Evolutionary conservation across 2,888 invertebrate genomes (phyloP).

Genomic region (Bembecia ichneumoniformis): DNA sequence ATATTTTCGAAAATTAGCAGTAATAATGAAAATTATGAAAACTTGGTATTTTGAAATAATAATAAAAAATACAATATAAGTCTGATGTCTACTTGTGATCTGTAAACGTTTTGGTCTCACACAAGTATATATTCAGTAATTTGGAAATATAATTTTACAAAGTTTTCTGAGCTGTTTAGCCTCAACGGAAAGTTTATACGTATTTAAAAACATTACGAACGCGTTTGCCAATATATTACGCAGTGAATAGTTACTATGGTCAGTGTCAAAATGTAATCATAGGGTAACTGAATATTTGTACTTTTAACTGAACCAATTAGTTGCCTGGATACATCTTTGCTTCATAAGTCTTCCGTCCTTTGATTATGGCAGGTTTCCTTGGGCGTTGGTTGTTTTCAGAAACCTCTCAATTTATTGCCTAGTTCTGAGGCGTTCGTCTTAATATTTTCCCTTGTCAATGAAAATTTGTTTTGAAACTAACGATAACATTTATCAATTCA

Average conservation of each 20-base stretch:
- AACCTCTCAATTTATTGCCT: background rate
- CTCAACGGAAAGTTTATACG: slow-evolving; percentile 20
- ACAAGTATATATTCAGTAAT: background rate
- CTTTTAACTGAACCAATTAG: slow-evolving; percentile 30
- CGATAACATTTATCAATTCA: background rate
- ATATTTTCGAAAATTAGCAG: slow-evolving; percentile 65
- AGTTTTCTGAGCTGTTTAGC: slow-evolving; percentile 31
- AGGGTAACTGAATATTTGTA: slow-evolving; percentile 46
- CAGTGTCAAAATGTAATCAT: slow-evolving; percentile 65
- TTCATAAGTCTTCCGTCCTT: slow-evolving; percentile 68
- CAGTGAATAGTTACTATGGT: slow-evolving; percentile 12
- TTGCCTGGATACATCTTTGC: slow-evolving; percentile 43
- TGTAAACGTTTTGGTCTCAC: background rate
- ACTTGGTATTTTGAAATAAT: slow-evolving; percentile 55
- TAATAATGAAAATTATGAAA: slow-evolving; percentile 37
- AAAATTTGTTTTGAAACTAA: background rate
- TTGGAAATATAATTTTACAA: background rate
- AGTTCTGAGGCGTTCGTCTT: background rate
- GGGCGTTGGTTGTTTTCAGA: background rate
- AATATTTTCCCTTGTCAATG: background rate
- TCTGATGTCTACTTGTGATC: slow-evolving; percentile 23
- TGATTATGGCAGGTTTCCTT: slow-evolving; percentile 30
- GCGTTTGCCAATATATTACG: slow-evolving; percentile 26
- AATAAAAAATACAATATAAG: slow-evolving; percentile 41
- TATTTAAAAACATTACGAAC: background rate